Percentiles rank a stretch among this genome's conserved stretches.
Conservation (phyloP, 2,888 invertebrate genomes). For the Dorcus hopei region DNA sequence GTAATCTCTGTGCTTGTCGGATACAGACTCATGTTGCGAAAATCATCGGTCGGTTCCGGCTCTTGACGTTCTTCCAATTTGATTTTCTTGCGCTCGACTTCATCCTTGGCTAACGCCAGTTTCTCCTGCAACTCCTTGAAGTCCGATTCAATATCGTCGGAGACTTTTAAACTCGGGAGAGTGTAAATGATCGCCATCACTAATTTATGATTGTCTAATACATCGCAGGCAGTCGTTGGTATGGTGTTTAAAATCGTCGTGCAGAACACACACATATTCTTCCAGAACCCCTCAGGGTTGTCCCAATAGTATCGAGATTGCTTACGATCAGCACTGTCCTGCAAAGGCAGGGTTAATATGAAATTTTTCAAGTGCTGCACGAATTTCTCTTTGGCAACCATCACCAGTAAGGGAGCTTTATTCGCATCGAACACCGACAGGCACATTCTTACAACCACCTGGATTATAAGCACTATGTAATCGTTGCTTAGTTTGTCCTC, state of each 20-base stretch:
- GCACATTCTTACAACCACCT: constrained; percentile 50
- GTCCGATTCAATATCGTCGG: constrained; percentile 43
- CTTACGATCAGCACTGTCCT: constrained; percentile 18
- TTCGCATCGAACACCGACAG: constrained; percentile 27
- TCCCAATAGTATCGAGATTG: constrained; percentile 27
- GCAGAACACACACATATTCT: constrained; percentile 27
- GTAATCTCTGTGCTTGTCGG: constrained; percentile 50
- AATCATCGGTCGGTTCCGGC: constrained; percentile 51
- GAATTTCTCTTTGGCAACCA: constrained; percentile 24
- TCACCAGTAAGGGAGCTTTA: constrained; percentile 25
- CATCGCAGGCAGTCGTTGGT: constrained; percentile 37
- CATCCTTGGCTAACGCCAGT: constrained; percentile 44
- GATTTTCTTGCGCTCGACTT: constrained; percentile 28
- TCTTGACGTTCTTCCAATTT: constrained; percentile 45
- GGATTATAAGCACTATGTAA: constrained; percentile 52
- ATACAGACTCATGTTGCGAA: constrained; percentile 56
- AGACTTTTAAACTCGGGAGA: constrained; percentile 29
- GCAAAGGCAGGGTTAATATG: constrained; percentile 24
- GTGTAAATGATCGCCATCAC: constrained; percentile 29
- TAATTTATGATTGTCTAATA: constrained; percentile 29
- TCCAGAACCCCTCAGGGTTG: constrained; percentile 30
- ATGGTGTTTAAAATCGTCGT: constrained; percentile 44
- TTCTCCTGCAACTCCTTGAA: constrained; percentile 42
- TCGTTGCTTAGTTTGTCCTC: constrained; percentile 46
- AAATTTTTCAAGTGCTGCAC: constrained; percentile 26